Percentiles rank a stretch among this genome's conserved stretches.
phyloP scores from a whole-genome alignment of 2,113 vertebrate species.

The Antennarius striatus region DNA sequence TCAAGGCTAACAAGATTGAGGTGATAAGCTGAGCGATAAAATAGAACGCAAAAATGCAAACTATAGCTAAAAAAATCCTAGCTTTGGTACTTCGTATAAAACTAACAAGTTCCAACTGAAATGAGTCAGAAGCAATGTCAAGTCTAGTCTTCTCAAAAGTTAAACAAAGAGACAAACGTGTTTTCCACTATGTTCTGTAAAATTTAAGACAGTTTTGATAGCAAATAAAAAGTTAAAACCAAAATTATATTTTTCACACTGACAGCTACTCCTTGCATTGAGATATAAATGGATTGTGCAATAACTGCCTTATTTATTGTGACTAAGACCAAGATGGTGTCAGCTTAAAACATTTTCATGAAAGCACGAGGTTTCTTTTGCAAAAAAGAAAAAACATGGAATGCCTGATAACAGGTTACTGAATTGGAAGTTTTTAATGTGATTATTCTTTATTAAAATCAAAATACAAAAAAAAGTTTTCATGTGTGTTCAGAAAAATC shows the following conservation, averaged over 20 bases:
- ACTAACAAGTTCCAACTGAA: conserved; percentile 32
- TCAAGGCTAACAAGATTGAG: conserved; percentile 12
- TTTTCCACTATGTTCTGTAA: conserved; percentile 43
- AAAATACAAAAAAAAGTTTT: neutral
- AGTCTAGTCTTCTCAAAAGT: conserved; percentile 47
- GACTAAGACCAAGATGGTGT: conserved; percentile 15
- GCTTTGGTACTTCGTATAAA: conserved; percentile 30
- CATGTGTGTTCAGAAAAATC: neutral
- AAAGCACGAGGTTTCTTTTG: conserved; percentile 7
- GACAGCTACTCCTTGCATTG: conserved; percentile 37
- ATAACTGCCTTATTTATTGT: conserved; percentile 45
- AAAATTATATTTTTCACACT: conserved; percentile 29
- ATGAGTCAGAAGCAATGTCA: conserved; percentile 35
- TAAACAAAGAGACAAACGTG: conserved; percentile 62
- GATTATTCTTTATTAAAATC: conserved; percentile 3
- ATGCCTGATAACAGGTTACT: conserved; percentile 6
- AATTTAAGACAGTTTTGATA: conserved; percentile 50
- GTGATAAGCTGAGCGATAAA: conserved; percentile 54
- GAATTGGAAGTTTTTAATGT: conserved; percentile 9
- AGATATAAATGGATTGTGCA: conserved; percentile 52
- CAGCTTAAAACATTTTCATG: conserved; percentile 2
- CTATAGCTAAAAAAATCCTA: conserved; percentile 13
- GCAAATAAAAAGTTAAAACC: conserved; percentile 38
- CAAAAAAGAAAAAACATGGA: conserved; percentile 4
- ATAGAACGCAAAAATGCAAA: conserved; percentile 20